phyloP scores from a whole-genome alignment of 2,888 invertebrate genomes.

The Scaptomyza polygonia region DNA sequence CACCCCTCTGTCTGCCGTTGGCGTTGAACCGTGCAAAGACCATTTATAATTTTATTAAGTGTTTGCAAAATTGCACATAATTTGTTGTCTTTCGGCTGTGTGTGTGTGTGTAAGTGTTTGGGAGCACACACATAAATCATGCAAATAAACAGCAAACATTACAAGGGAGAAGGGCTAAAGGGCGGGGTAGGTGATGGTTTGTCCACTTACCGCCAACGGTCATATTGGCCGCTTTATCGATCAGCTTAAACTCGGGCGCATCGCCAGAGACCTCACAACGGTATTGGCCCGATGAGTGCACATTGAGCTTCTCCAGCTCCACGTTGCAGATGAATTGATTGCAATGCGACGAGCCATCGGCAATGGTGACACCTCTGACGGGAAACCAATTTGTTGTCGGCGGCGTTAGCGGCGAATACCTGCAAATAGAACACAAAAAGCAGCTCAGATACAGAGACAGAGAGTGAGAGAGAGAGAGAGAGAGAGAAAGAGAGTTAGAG shows the following conservation, averaged over 20 bases:
- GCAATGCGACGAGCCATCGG: slow-evolving; percentile 83
- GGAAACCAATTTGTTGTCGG: slow-evolving; percentile 84
- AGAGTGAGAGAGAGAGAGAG: background rate
- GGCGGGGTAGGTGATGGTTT: background rate
- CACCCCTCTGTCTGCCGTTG: background rate
- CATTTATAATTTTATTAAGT: slow-evolving; percentile 82
- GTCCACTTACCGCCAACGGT: slow-evolving; percentile 86
- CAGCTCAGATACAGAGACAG: slow-evolving; percentile 6
- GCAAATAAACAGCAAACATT: slow-evolving; percentile 29
- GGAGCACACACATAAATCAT: slow-evolving; percentile 56
- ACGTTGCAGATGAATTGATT: slow-evolving; percentile 84
- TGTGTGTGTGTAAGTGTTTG: slow-evolving; percentile 31
- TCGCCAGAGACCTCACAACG: slow-evolving; percentile 88
- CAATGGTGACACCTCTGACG: slow-evolving; percentile 83
- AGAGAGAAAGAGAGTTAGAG: slow-evolving; percentile 5
- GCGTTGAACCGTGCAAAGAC: slow-evolving; percentile 68
- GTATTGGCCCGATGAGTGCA: slow-evolving; percentile 85
- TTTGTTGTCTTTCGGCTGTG: slow-evolving; percentile 68
- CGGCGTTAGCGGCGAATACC: slow-evolving; percentile 84
- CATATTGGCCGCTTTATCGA: slow-evolving; percentile 86
- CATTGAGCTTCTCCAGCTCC: slow-evolving; percentile 82
- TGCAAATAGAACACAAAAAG: slow-evolving; percentile 59
- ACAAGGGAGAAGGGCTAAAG: background rate
- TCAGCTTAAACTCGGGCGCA: slow-evolving; percentile 87
- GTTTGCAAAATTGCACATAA: slow-evolving; percentile 81